phyloP scores from a whole-genome alignment of 1,140 invertebrate species.

The Thalassaphorura encarpata region DNA sequence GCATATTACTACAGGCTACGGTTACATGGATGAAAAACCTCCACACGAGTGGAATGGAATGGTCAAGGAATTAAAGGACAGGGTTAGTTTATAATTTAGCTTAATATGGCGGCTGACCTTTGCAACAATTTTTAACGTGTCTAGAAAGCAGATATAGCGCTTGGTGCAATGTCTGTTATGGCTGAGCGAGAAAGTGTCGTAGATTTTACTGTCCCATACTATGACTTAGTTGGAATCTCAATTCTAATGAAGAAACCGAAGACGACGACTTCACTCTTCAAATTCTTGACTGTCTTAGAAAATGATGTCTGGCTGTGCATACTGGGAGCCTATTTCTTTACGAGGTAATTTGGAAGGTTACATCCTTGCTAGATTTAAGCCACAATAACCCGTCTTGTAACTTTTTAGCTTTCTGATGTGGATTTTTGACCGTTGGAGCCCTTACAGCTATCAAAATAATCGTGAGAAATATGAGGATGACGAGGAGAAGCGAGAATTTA shows the following conservation, averaged over 20 bases:
- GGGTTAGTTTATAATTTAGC: constrained; percentile 41
- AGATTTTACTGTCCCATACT: constrained; percentile 91
- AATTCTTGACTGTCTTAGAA: constrained; percentile 93
- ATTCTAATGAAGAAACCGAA: constrained; percentile 79
- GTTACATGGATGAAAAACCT: constrained; percentile 67
- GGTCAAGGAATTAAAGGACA: constrained; percentile 79
- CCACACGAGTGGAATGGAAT: constrained; percentile 78
- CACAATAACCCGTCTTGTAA: background rate
- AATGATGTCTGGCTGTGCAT: constrained; percentile 94
- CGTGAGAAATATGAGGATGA: constrained; percentile 84
- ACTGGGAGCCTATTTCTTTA: constrained; percentile 87
- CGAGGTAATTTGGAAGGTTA: constrained; percentile 50
- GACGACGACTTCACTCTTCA: constrained; percentile 77
- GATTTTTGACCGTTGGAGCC: constrained; percentile 91
- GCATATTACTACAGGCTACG: constrained; percentile 63
- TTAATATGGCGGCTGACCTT: background rate
- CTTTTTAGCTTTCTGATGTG: constrained; percentile 75
- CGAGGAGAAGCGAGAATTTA: constrained; percentile 90
- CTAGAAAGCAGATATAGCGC: constrained; percentile 72
- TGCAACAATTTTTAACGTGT: background rate
- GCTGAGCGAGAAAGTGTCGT: constrained; percentile 88
- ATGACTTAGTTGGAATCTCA: constrained; percentile 86
- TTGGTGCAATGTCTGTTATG: constrained; percentile 82
- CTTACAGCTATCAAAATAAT: constrained; percentile 93
- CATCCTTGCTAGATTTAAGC: background rate